Evolutionary conservation across 2,797 vertebrate species (phyloP).

Genomic region (Bufotes viridis): DNA sequence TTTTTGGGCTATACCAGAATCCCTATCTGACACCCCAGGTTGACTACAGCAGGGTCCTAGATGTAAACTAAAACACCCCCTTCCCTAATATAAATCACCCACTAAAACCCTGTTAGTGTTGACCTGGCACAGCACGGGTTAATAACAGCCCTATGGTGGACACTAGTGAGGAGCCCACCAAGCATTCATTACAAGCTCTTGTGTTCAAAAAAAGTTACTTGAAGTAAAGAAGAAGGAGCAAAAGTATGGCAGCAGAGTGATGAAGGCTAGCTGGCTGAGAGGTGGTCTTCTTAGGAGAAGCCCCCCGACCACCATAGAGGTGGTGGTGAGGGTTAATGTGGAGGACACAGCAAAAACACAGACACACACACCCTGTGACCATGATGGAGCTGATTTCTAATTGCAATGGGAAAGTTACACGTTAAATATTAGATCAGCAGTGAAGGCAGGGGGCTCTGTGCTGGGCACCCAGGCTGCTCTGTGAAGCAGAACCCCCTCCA

Average conservation of each 20-base stretch:
- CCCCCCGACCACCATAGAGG: constrained; percentile 51
- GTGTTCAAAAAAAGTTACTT: constrained; percentile 71
- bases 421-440: not conserved
- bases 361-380: not conserved
- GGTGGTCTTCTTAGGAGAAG: constrained; percentile 15
- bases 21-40: constrained; percentile 79
- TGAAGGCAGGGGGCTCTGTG: constrained; percentile 45
- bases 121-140: not conserved
- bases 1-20: constrained; percentile 77
- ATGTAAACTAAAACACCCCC: constrained; percentile 52
- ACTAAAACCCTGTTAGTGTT: not conserved
- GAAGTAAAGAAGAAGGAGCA: constrained; percentile 66
- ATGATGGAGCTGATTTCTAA: not conserved
- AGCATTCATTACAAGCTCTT: constrained; percentile 63
- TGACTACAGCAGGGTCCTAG: constrained; percentile 72
- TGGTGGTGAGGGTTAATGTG: not conserved
- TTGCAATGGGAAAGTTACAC: not conserved
- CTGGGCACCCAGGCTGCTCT: constrained; percentile 60
- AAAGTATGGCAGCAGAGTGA: constrained; percentile 22
- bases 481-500: constrained; percentile 58
- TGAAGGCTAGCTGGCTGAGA: constrained; percentile 34
- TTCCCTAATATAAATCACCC: not conserved
- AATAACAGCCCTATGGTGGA: constrained; percentile 15
- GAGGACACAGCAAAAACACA: constrained; percentile 4
- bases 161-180: constrained; percentile 65